Evolutionary conservation across 2,113 vertebrate species (phyloP).

Genomic region (Oenanthe oenanthe): DNA sequence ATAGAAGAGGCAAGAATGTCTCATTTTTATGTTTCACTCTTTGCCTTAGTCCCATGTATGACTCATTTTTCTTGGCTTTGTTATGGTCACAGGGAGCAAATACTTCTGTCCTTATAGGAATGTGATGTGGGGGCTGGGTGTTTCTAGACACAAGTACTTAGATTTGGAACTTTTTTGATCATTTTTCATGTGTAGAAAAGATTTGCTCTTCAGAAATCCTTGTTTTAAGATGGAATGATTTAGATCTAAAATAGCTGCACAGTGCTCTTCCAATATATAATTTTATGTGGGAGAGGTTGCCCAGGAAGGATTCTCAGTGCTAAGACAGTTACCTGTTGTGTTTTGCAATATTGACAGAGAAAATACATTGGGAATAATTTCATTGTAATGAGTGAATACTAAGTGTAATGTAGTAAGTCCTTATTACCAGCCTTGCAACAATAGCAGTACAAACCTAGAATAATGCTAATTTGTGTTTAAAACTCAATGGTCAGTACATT

Average conservation of each 20-base stretch:
- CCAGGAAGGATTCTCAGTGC: neutral
- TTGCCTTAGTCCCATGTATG: neutral
- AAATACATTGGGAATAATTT: neutral
- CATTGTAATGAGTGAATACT: neutral
- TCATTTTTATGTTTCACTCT: neutral
- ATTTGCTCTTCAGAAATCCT: neutral
- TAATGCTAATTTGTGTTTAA: neutral
- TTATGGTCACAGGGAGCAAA: neutral
- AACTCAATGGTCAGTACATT: neutral
- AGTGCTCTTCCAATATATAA: neutral
- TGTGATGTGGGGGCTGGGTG: neutral
- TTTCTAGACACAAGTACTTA: neutral
- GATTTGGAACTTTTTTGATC: neutral
- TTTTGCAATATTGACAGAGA: neutral
- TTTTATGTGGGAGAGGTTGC: neutral
- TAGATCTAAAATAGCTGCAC: neutral
- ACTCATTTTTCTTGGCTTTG: neutral
- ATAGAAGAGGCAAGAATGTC: neutral
- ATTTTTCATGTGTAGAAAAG: neutral
- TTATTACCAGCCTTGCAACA: neutral
- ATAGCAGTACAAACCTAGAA: neutral
- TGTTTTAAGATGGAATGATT: neutral
- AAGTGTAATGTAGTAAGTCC: neutral
- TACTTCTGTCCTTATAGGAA: neutral
- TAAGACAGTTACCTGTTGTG: neutral